Base-by-base conservation (phyloP, 2,888 invertebrate species). In the Plemyria rubiginata region DNA sequence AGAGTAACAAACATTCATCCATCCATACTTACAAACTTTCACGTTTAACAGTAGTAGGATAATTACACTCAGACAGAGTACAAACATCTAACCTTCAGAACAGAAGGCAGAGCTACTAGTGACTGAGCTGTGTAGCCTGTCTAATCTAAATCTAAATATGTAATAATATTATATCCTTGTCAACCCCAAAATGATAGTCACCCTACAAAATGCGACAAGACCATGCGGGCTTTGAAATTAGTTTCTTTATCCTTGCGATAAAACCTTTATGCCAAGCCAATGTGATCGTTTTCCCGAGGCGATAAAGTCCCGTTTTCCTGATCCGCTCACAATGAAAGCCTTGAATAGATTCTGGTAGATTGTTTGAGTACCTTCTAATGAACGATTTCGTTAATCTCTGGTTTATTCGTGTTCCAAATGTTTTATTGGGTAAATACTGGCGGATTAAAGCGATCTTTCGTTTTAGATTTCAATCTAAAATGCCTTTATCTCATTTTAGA, bases 201-300 rank as follows among this genome's bases (percentile, higher is more conserved):
- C 64, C 71, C 67, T 54, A 67, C 68, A 70, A 72, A 73, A 71
- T 66, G 60, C 66, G 63, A 71, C 69, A 53, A 64, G 70, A 73
- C 67, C 76, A 84, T 85, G 84, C 85, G 85, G 85, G 84, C 70
- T 72, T 64, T 60, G 65, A 77, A 77, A 80, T 81, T 78, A 75
- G 77, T 78, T 78, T 75, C 74, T 61, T 70, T 62, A 60, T 60
- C 65, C 66, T 55, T 50, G 46, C 45, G 43, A 62, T 59, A 65
- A 65, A 67, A 52, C 29, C 41, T 41, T 53, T 43, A 65, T 57
- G 55, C 36, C 40, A 32, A 60, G 38, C 60, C 53, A 70, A 62
- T 55, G 41, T 54, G 48, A 46, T 41, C 61, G 63, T 48, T 56
- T 50, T 58, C 16, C 12, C 11, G 11, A 13, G 13, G 48, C 36